Evolutionary conservation across 53 echinoderm and acorn worm genomes (phyloP), one percentile per base, ranked within the genome.

Genomic region (Astropecten irregularis): DNA sequence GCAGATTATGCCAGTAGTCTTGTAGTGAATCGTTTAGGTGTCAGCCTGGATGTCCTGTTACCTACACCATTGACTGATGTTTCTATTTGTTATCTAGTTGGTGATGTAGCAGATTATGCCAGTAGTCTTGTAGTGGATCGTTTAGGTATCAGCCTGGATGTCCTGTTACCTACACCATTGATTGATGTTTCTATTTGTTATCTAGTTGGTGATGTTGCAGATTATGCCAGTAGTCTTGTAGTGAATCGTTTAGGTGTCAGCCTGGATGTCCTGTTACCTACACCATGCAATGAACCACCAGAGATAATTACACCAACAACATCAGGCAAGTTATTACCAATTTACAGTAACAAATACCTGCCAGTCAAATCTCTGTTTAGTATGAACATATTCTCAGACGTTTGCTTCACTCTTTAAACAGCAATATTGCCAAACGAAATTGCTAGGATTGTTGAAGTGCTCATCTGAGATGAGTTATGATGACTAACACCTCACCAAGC

Each of bases 211-310:
- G n/a, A n/a, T n/a, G n/a, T 42, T 11, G 42, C 6, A 31, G 50
- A 63, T 29, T 73, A 62, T 6, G 73, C 85, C 3, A 71, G 73
- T 48, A 33, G 85, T 11, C 39, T 85, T 0, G 55, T 72, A 5
- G 49, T 61, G 3, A 73, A 72, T 26, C 71, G 47, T 15, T 51
- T 85, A 0, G 85, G 73, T 21, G 73, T 85, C 21, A 85, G 85
- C 35, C 13, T 16, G 22, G 85, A 85, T 50, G 61, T 85, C 15
- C 42, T 85, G 21, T 14, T 85, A 11, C 61, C 85, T 23, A 46
- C 44, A 14, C 15, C 72, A 0, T 85, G 85, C 28, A 63, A 49
- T 49, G 71, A 47, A 7, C 72, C 85, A 62, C 81, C 64, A 19
- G 31, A 47, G 62, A 29, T 44, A 7, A 81, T 81, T 26, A 73